A percentile compares a stretch with the other conserved stretches of the same genome.
These are phyloP conservation scores for Gnathonemus echidnorhynchus DNA, from an alignment of 2,113 vertebrate genomes.

Conservation along the genomic window DNA sequence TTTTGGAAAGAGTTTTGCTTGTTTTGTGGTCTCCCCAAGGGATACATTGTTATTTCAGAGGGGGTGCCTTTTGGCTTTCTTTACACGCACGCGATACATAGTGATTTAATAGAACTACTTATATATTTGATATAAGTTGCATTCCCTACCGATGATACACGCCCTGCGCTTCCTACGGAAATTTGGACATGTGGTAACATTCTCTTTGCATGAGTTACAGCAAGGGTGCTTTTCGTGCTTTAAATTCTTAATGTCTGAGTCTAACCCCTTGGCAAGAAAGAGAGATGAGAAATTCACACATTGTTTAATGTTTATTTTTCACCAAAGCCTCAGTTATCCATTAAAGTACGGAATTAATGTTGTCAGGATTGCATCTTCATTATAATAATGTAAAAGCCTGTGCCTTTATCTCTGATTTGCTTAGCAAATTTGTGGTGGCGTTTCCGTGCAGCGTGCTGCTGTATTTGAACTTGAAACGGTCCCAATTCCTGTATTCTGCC, in stretches of 20 bases:
- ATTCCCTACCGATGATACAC: neutral
- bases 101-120: neutral
- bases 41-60: neutral
- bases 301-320: slow-evolving; percentile 3
- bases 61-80: neutral
- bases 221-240: neutral
- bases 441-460: neutral
- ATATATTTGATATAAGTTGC: neutral
- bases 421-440: neutral
- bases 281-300: neutral
- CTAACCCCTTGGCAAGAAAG: neutral
- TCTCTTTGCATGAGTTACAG: neutral
- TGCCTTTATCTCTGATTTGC: neutral
- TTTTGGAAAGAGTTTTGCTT: neutral
- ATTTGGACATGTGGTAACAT: neutral
- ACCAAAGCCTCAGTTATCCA: slow-evolving; percentile 4
- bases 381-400: slow-evolving; percentile 1
- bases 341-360: neutral
- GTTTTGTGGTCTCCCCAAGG: neutral
- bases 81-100: neutral
- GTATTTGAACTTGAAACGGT: neutral
- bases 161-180: neutral
- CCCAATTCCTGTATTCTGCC: neutral
- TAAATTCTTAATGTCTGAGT: neutral
- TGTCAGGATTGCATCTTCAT: slow-evolving; percentile 1